Percentiles rank a stretch among this genome's conserved stretches.
phyloP scores from a whole-genome alignment of 2,888 invertebrate species.

The Caenorhabditis japonica region DNA sequence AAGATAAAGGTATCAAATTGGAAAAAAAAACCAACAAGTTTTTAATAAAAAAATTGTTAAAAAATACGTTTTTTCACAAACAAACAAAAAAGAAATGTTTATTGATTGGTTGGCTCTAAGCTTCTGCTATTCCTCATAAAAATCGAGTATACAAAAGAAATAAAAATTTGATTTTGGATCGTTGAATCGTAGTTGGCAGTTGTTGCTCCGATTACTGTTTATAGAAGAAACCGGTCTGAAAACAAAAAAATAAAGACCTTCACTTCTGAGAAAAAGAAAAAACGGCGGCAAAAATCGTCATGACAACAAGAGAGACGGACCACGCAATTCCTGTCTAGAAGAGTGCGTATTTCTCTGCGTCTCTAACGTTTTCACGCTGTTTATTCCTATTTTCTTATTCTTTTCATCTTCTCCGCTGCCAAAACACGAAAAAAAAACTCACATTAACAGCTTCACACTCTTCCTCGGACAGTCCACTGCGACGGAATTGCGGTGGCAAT shows the following conservation, averaged over 20 bases:
- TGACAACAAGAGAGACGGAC: constrained; percentile 10
- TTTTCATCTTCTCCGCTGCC: constrained; percentile 2
- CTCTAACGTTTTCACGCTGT: constrained; percentile 3
- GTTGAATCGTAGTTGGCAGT: too few species aligned
- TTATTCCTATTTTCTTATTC: not conserved
- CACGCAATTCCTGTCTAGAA: not conserved
- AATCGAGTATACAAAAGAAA: too few species aligned
- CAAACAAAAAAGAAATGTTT: not conserved
- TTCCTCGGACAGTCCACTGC: constrained; percentile 66
- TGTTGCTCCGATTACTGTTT: constrained; percentile 22
- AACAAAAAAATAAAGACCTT: constrained; percentile 4
- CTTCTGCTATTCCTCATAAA: too few species aligned
- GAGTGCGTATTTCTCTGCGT: constrained; percentile 7
- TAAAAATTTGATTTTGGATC: too few species aligned
- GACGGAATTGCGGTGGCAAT: constrained; percentile 66
- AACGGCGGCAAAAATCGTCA: constrained; percentile 4
- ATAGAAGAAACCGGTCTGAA: constrained; percentile 54
- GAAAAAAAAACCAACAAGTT: too few species aligned
- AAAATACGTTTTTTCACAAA: not conserved
- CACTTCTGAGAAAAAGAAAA: not conserved
- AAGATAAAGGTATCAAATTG: too few species aligned
- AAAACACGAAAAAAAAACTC: constrained; percentile 16
- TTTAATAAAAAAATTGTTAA: constrained; percentile 2
- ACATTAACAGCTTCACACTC: constrained; percentile 75
- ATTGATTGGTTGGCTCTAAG: constrained; percentile 2